Base-by-base conservation (phyloP, 53 echinoderm and acorn worm genomes). In the Holothuria leucospilota region DNA sequence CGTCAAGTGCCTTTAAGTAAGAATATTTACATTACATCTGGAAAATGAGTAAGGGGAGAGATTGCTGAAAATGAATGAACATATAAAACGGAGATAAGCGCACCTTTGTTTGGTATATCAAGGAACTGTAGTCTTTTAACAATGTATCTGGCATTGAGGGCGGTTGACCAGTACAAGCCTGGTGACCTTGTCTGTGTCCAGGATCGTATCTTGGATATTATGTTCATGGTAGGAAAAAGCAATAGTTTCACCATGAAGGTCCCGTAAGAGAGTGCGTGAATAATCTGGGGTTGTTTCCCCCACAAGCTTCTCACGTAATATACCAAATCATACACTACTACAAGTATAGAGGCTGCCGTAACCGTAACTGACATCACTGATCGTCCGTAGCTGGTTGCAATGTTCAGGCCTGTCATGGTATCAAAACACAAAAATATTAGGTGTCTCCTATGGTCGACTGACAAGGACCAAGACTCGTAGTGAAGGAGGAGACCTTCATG, bases 51-150 rank as follows among this genome's bases (percentile, higher is more conserved):
- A 34, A 34, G 34, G 34, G 34, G 34, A 34, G 56, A 18, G 5
- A 18, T 18, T 18, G 0, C 8, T 15, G 1, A 56, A 56, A 56
- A 56, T 18, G 56, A 56, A 56, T 1, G 56, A 56, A 56, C 6
- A 5, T 18, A 56, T 56, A 56, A 56, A 18, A 56, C 15, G 56
- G 4, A 56, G 8, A 0, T 4, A 4, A 49, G 56, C 26, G 28
- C 63, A 95, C 84, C 65, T 20, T 38, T 27, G 14, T 78, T 60
- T 0, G 30, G 59, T 27, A 94, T 59, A 42, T 85, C 86, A 68
- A 94, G 75, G 49, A 92, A 88, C 85, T 94, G 94, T 69, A 94
- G 63, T 13, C 94, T 66, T 7, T 92, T 92, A 24, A 94, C 90
- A 20, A 94, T 80, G 84, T 82, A 94, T 26, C 91, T 51, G 21